These are phyloP conservation scores for Cosmia trapezina DNA, from an alignment of 2,888 invertebrate genomes.

Conservation along the genomic window DNA sequence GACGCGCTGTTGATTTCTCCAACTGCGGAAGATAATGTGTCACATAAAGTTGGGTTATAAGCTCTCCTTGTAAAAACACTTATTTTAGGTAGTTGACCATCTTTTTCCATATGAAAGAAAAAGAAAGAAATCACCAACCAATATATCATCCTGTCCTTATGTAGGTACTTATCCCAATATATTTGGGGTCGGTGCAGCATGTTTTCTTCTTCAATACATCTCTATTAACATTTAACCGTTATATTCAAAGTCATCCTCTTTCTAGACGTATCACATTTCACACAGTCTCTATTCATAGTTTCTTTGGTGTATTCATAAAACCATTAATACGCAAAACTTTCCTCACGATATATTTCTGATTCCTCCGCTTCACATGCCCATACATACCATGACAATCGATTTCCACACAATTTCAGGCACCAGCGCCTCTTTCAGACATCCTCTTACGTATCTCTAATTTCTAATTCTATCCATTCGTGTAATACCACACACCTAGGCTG, in stretches of 20 bases:
- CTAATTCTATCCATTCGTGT: background rate
- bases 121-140: background rate
- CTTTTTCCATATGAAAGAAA: background rate
- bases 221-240: background rate
- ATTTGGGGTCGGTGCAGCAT: background rate
- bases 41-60: no score
- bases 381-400: background rate
- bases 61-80: background rate
- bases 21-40: conserved; percentile 80
- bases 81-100: background rate
- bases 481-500: background rate
- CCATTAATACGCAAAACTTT: background rate
- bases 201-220: background rate
- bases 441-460: background rate
- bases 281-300: no score
- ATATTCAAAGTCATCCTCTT: background rate
- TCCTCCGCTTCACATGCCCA: no score
- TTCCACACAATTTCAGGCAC: background rate
- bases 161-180: background rate
- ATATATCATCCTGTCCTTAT: background rate
- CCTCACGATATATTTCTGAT: no score
- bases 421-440: background rate
- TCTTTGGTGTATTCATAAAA: background rate
- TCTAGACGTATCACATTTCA: background rate
- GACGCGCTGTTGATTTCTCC: conserved; percentile 92